These are phyloP conservation scores for Siniperca scherzeri DNA, from an alignment of 2,797 vertebrate genomes.

Conservation along the genomic window DNA sequence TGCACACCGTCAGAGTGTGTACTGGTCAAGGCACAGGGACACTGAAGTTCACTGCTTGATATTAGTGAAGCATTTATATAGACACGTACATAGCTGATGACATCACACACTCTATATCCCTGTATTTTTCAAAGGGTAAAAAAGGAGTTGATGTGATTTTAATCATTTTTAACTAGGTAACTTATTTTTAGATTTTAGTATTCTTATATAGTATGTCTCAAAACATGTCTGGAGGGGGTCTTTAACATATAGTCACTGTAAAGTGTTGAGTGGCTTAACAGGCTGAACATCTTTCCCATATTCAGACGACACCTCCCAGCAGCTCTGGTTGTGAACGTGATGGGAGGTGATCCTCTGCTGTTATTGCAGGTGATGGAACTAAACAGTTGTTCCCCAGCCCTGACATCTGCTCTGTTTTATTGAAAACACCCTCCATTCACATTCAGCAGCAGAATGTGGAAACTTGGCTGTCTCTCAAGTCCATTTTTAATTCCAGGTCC, in stretches of 20 bases:
- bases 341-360: constrained; percentile 8
- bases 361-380: constrained; percentile 50
- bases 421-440: constrained; percentile 50
- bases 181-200: too few species aligned
- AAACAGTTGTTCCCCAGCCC: constrained; percentile 28
- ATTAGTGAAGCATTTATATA: too few species aligned
- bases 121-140: too few species aligned
- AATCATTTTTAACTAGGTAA: neutral
- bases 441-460: constrained; percentile 54
- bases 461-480: constrained; percentile 55
- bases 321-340: neutral
- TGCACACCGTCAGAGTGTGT: too few species aligned
- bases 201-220: neutral
- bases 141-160: too few species aligned
- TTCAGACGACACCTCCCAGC: too few species aligned
- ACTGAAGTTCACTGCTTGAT: too few species aligned
- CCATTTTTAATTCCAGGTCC: constrained; percentile 55
- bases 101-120: too few species aligned
- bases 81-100: too few species aligned
- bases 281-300: neutral
- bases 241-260: neutral
- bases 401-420: constrained; percentile 47
- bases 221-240: neutral
- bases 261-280: neutral
- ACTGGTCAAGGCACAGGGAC: too few species aligned